phyloP scores from a whole-genome alignment of 2,113 vertebrate species.

The Pheucticus melanocephalus region DNA sequence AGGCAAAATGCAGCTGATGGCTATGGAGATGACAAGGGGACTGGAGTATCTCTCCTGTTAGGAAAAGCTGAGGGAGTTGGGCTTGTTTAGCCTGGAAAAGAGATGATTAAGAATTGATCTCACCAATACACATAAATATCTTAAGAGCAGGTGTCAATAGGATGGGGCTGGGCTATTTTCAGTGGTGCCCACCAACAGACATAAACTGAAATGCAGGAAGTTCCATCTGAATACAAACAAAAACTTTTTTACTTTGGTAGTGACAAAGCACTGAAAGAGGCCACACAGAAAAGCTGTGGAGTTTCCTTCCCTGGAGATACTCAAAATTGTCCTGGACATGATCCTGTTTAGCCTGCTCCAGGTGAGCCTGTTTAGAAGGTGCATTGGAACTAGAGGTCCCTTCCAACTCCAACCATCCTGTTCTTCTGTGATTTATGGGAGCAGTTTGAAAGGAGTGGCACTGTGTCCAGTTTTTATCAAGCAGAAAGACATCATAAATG shows the following conservation, averaged over 20 bases:
- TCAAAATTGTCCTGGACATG: neutral
- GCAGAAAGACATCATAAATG: neutral
- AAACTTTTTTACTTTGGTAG: neutral
- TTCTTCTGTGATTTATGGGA: neutral
- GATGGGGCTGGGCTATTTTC: neutral
- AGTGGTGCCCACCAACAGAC: neutral
- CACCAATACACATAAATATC: neutral
- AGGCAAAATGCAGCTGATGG: neutral
- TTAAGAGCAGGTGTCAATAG: neutral
- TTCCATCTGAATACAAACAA: neutral
- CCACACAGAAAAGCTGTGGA: too few species aligned
- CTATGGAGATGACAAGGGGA: neutral
- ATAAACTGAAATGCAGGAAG: neutral
- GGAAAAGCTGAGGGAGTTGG: neutral
- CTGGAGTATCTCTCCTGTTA: neutral
- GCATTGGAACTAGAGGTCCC: neutral
- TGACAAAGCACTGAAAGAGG: neutral
- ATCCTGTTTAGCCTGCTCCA: neutral
- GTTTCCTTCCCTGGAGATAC: neutral
- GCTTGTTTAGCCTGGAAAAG: neutral
- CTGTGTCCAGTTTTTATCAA: neutral
- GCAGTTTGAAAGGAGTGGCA: neutral
- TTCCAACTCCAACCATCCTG: neutral
- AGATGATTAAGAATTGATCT: neutral
- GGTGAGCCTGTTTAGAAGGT: neutral